A percentile compares a stretch with the other conserved stretches of the same genome.
Evolutionary conservation across 1,140 invertebrate genomes (phyloP).

Genomic region (Eumaeus atala): DNA sequence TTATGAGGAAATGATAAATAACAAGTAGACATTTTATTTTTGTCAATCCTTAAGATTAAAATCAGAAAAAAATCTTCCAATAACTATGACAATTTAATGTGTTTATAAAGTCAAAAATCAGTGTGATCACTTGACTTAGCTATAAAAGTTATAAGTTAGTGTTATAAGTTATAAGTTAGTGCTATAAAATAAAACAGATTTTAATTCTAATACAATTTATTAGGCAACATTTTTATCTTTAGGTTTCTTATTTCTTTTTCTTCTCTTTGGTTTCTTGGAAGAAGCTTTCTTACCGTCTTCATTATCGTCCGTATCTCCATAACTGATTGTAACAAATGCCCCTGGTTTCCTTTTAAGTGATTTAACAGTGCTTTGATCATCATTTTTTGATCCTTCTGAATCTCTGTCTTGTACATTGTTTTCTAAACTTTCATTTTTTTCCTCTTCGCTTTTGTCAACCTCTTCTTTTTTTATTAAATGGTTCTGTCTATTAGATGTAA

Average conservation of each 20-base stretch:
- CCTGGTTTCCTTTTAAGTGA: slow-evolving; percentile 47
- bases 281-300: slow-evolving; percentile 34
- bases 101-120: too few relatives aligned
- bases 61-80: too few relatives aligned
- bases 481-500: slow-evolving; percentile 68
- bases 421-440: slow-evolving; percentile 31
- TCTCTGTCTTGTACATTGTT: slow-evolving; percentile 28
- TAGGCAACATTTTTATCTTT: slow-evolving; percentile 40
- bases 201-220: slow-evolving; percentile 16
- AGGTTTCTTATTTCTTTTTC: slow-evolving; percentile 47
- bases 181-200: slow-evolving; percentile 1
- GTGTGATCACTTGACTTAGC: too few relatives aligned
- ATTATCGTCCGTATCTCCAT: slow-evolving; percentile 42
- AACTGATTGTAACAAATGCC: slow-evolving; percentile 57
- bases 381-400: slow-evolving; percentile 19
- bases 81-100: too few relatives aligned
- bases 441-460: slow-evolving; percentile 26
- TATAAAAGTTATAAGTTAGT: too few relatives aligned
- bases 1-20: too few relatives aligned
- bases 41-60: too few relatives aligned
- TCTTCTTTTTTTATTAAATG: slow-evolving; percentile 64
- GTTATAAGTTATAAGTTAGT: too few relatives aligned
- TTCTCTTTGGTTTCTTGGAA: slow-evolving; percentile 54
- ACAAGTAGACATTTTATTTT: too few relatives aligned
- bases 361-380: slow-evolving; percentile 22